Percentiles rank a stretch among this genome's conserved stretches.
Conservation (phyloP, 2,888 invertebrate species). For the Prionchulus punctatus region DNA sequence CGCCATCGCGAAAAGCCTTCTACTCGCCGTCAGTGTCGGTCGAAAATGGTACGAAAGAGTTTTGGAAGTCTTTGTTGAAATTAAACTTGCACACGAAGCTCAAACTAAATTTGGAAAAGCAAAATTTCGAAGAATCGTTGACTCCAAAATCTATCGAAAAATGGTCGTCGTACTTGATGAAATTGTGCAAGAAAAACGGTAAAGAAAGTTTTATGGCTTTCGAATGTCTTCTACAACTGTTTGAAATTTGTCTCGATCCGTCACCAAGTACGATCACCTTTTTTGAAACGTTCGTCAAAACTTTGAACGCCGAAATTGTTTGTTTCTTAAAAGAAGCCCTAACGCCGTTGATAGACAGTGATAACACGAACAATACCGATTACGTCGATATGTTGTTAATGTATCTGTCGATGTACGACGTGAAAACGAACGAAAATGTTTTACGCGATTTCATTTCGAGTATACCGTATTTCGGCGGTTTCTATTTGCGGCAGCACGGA, state of each 20-base stretch:
- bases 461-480: constrained; percentile 6
- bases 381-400: constrained; percentile 5
- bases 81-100: no score
- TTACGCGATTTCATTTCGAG: not conserved
- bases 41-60: not conserved
- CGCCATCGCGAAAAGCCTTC: no score
- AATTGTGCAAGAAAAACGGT: not conserved
- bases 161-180: not conserved
- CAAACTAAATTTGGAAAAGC: not conserved
- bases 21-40: not conserved
- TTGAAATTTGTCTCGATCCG: not conserved
- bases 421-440: not conserved
- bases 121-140: not conserved
- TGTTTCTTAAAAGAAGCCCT: constrained; percentile 4
- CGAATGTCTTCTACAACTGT: not conserved
- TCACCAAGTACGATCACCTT: not conserved
- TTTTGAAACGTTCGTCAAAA: not conserved
- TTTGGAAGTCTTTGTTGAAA: no score
- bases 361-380: not conserved
- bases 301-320: not conserved
- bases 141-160: not conserved
- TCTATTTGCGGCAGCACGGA: constrained; percentile 8
- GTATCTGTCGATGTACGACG: not conserved
- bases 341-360: constrained; percentile 6
- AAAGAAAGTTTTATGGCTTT: not conserved